Percentiles rank a stretch among this genome's conserved stretches.
These are phyloP conservation scores for Macrophya alboannulata DNA, from an alignment of 2,888 invertebrate genomes.

Conservation along the genomic window DNA sequence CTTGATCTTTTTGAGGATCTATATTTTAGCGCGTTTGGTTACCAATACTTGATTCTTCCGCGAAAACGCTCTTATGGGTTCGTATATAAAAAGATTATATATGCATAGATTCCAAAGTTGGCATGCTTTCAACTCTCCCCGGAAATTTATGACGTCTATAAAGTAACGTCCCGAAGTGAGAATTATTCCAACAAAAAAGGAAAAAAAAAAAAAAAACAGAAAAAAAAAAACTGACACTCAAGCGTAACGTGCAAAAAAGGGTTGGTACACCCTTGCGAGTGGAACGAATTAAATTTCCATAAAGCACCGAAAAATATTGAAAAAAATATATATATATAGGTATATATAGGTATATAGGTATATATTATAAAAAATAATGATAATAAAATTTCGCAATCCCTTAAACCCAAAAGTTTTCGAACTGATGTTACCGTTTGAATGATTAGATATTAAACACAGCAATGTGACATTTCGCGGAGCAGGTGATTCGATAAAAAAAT, in stretches of 20 bases:
- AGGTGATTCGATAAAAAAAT: background rate
- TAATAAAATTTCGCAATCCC: constrained; percentile 4
- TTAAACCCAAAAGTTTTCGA: background rate
- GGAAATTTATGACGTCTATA: constrained; percentile 66
- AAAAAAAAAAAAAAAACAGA: constrained; percentile 9
- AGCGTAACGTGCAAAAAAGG: constrained; percentile 40
- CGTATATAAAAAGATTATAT: constrained; percentile 63
- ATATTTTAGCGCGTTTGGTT: constrained; percentile 54
- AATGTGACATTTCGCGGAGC: background rate
- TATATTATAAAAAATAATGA: background rate
- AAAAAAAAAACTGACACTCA: constrained; percentile 34
- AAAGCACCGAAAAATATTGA: constrained; percentile 28
- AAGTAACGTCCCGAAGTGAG: constrained; percentile 63
- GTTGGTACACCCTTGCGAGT: constrained; percentile 38
- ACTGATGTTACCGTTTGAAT: background rate
- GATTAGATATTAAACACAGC: background rate
- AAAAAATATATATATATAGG: too few relatives aligned
- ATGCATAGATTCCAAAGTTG: constrained; percentile 67
- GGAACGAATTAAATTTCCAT: constrained; percentile 38
- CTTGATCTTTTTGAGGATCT: constrained; percentile 49
- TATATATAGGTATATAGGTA: too few relatives aligned
- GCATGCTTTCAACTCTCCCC: constrained; percentile 64
- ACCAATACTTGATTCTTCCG: constrained; percentile 50
- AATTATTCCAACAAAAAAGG: constrained; percentile 37
- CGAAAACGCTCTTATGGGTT: constrained; percentile 51